A percentile compares a stretch with the other conserved stretches of the same genome.
These are phyloP conservation scores for Clavelina lepadiformis DNA, from an alignment of 23 tunicate species.

Conservation along the genomic window DNA sequence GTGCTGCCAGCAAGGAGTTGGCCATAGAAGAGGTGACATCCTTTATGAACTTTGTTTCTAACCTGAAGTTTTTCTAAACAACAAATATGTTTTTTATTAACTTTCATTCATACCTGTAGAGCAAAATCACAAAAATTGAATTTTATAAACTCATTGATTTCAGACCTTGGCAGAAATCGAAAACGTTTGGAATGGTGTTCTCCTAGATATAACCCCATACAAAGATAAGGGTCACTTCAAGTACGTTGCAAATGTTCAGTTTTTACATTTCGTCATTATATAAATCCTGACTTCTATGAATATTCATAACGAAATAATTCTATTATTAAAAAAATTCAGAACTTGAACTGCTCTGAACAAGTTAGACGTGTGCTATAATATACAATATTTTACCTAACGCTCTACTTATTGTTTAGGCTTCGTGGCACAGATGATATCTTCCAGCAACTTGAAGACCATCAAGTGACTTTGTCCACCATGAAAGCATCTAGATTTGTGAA, in stretches of 20 bases:
- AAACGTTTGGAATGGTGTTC: conserved; percentile 60
- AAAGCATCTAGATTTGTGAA: conserved; percentile 93
- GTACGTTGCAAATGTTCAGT: conserved; percentile 22
- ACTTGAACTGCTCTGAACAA: too few relatives aligned
- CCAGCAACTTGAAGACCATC: conserved; percentile 95
- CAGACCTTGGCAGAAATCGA: conserved; percentile 77
- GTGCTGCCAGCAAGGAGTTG: conserved; percentile 94
- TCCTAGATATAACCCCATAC: conserved; percentile 74
- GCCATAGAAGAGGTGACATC: conserved; percentile 73
- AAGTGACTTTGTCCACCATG: conserved; percentile 94
- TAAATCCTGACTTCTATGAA: too few relatives aligned
- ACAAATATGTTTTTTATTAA: too few relatives aligned
- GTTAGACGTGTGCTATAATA: too few relatives aligned
- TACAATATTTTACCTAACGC: too few relatives aligned
- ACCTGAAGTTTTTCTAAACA: too few relatives aligned
- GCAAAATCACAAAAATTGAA: too few relatives aligned
- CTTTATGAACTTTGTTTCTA: not conserved
- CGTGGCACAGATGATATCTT: conserved; percentile 90
- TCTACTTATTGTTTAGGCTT: too few relatives aligned
- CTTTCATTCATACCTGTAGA: too few relatives aligned
- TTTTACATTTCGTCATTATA: not conserved
- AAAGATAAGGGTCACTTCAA: conserved; percentile 96
- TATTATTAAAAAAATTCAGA: too few relatives aligned
- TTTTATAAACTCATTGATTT: conserved; percentile 3
- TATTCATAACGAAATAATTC: too few relatives aligned